Evolutionary conservation across 64 coral and sea anemone species (phyloP), one percentile per base, ranked within the genome.

Genomic region (Platygyra sinensis): DNA sequence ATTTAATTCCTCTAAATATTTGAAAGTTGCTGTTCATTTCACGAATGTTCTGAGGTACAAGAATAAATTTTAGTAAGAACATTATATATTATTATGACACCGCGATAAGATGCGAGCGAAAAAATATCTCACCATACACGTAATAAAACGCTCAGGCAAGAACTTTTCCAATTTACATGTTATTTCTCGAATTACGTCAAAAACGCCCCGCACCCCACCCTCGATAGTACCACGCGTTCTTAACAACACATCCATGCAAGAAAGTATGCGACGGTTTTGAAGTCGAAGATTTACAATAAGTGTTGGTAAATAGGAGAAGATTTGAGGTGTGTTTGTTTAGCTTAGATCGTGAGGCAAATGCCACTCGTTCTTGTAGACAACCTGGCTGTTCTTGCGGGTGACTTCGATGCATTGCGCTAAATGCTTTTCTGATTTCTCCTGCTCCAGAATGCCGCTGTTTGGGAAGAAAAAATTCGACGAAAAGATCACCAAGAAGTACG

Each of bases 381-480:
- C 16, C 8, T 61, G n/a, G 72, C 42, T 33, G 5, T 88, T 4
- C 49, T 77, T 22, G 20, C 16, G 22, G 39, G 4, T 24, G 54
- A 25, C 57, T 77, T 76, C 75, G 55, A 74, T 76, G 73, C 60
- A 49, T 52, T 67, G 6, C 42, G 14, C n/a, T 60, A 46, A 81
- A 88, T 97, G 90, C 10, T 80, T 72, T 90, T 86, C 82, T 88
- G 87, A 84, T 82, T 72, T 94, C 75, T 69, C 76, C 20, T 63
- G 83, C 76, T 91, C 82, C 91, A 99, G 97, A 86, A 99, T 99
- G 97, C 97, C 97, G 62, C 89, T 99, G 49, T 99, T 99, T 52
- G 97, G 97, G 55, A 99, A 99, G 69, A 93, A 95, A 89, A 99
- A 96, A 75, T 99, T 99, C 61, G 97, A 99, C 69, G 97, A 99